Base-by-base conservation (phyloP, 2,113 vertebrate genomes). In the Myiagra hebetior region DNA sequence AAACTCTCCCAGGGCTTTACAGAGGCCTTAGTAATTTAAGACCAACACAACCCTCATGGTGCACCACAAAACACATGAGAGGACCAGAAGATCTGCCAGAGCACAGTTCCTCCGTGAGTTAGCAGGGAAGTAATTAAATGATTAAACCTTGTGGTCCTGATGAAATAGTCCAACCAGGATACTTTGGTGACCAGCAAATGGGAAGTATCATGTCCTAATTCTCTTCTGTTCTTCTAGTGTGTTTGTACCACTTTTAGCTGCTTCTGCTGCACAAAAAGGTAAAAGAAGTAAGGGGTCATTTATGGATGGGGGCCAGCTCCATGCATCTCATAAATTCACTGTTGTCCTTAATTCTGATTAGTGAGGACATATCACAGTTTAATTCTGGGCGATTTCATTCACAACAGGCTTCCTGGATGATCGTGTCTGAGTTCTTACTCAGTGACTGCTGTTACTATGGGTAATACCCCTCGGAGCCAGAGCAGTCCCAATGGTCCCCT, bases 131-230 rank as follows among this genome's bases (percentile, higher is more conserved):
- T 68, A 94, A 76, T 74, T 85, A 84, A 87, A 26, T 5, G 1
- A 47, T 70, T 65, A 44, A 94, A 87, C 17, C 67, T 63, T 28
- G 64, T 74, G 77, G 28, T 57, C 20, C 69, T 94, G 67, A 76
- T 80, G 39, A 76, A 92, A 68, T 19, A 89, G 49, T 64, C 80
- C 63, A 67, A 86, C 53, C 63, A 85, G 57, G 39, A 72, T 64
- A 28, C 24, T 68, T 31, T 30, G 41, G 55, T 74, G 74, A 74
- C 41, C 78, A 78, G 28, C 27, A 81, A 69, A 87, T 10, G 56
- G 26, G 22, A 84, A 79, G 30, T 41, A 63, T 57, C 20, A 5
- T 9, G 11, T 53, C 33, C 13, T 44, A 46, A 49, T 59, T 53
- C 12, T 74, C 19, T 52, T 46, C 4, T 33, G 2, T 3, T 37